Conservation (phyloP, 1,140 invertebrate genomes). For the Artemia franciscana region DNA sequence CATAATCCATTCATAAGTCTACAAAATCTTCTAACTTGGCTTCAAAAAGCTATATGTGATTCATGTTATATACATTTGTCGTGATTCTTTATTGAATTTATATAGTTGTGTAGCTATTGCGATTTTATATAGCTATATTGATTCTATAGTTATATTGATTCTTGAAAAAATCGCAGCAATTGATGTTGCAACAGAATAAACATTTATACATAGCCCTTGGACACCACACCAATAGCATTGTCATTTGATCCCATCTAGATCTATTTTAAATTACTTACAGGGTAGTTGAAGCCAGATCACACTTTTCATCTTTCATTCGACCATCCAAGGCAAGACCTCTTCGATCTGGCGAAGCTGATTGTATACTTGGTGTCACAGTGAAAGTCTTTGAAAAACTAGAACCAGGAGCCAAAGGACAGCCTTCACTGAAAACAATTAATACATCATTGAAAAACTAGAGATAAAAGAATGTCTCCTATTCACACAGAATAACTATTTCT, state of each 20-base stretch:
- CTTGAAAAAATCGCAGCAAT: no score
- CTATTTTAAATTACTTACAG: conserved; percentile 40
- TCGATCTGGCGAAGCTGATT: conserved; percentile 34
- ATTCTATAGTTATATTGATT: no score
- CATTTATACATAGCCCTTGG: neutral
- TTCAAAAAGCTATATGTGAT: no score
- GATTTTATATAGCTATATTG: no score
- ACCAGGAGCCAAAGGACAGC: conserved; percentile 83
- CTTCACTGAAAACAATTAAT: conserved; percentile 51
- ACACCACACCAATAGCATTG: neutral
- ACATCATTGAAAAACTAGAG: conserved; percentile 10
- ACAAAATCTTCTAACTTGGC: no score
- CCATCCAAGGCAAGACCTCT: conserved; percentile 86
- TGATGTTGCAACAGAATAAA: no score
- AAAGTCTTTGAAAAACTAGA: conserved; percentile 77
- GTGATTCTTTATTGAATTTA: no score
- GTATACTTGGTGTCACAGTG: conserved; percentile 44
- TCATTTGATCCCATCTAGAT: neutral
- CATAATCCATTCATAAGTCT: no score
- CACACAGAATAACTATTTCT: neutral
- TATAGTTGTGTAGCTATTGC: no score
- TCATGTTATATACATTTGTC: no score
- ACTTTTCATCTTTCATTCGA: conserved; percentile 63
- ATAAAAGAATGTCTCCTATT: neutral
- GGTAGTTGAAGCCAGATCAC: conserved; percentile 85